Evolutionary conservation across 2,797 vertebrate species (phyloP), one percentile per base, ranked within the genome.

Genomic region (Takifugu rubripes): DNA sequence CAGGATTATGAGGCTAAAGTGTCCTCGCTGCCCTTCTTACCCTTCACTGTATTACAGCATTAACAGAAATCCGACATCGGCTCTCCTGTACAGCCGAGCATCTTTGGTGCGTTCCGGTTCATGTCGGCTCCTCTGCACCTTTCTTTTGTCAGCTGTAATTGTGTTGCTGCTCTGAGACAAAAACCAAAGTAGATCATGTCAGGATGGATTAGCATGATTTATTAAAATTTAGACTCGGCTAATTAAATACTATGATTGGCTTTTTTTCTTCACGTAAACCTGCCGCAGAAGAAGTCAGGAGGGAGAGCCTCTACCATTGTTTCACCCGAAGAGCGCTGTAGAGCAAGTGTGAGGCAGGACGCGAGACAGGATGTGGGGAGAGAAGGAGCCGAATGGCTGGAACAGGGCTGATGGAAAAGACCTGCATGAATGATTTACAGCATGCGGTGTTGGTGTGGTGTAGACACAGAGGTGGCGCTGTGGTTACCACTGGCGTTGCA

Each of bases 81-180:
- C 56, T 70, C 64, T 56, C 54, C 10, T 11, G 7, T 64, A 56
- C 51, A 70, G 40, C 44, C 43, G 2, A 48, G 57, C 29, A 52
- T 59, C 54, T 65, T 43, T 26, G 58, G 53, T 66, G 66, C 59
- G 52, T 53, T 66, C 46, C 36, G 11, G 45, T 49, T 47, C 40
- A 36, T 48, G 56, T 46, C 43, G 83, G 77, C 84, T 85, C 74
- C 64, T 65, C 67, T 43, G 40, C 61, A 72, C 77, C 49, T 58
- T 65, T 73, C 54, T 64, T 59, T 3, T 65, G 36, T 40, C 36
- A 40, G 21, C 74, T 76, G 70, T 89, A 87, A 88, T 88, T 87
- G 83, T 85, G 68, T 70, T 78, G 82, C 70, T 82, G 86, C 79
- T 77, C 45, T 49, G 82, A 83, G 79, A 85, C 81, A 68, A 49